A percentile compares a stretch with the other conserved stretches of the same genome.
These are phyloP conservation scores for Ormyrus pomaceus DNA, from an alignment of 2,888 invertebrate species.

Conservation along the genomic window DNA sequence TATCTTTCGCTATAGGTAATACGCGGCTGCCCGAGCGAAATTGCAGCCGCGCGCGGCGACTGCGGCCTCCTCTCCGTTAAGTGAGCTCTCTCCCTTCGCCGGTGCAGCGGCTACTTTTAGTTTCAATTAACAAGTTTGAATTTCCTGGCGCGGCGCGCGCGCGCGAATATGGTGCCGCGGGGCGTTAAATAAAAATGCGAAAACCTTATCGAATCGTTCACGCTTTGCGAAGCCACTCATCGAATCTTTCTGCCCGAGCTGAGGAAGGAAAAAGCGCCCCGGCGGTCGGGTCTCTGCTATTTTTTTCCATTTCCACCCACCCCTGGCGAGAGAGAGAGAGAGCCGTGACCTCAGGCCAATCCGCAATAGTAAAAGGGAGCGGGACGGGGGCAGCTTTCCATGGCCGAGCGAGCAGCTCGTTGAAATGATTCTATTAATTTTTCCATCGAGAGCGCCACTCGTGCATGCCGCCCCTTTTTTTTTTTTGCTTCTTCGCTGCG, in stretches of 20 bases:
- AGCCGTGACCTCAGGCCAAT: conserved; percentile 47
- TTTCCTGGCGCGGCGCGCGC: neutral
- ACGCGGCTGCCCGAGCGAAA: too few relatives aligned
- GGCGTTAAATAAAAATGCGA: conserved; percentile 11
- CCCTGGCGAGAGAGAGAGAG: neutral
- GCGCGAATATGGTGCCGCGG: neutral
- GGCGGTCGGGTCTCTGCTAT: conserved; percentile 3
- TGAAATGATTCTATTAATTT: conserved; percentile 75
- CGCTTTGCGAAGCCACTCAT: conserved; percentile 46
- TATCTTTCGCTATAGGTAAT: neutral
- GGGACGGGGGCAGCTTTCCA: neutral
- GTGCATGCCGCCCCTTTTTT: conserved; percentile 71
- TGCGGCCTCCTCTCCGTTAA: too few relatives aligned
- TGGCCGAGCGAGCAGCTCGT: conserved; percentile 63
- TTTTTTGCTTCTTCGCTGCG: neutral
- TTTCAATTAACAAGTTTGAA: too few relatives aligned
- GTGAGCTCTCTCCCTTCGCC: too few relatives aligned
- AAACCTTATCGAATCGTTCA: conserved; percentile 40
- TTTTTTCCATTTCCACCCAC: conserved; percentile 47
- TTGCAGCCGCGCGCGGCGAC: too few relatives aligned
- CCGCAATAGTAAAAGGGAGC: conserved; percentile 54
- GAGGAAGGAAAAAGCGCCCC: neutral
- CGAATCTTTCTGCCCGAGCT: conserved; percentile 45
- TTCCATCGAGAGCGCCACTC: conserved; percentile 73
- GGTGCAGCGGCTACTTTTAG: too few relatives aligned